Evolutionary conservation across 2,113 vertebrate species (phyloP), one percentile per base, ranked within the genome.

Genomic region (Tylochromis polylepis): DNA sequence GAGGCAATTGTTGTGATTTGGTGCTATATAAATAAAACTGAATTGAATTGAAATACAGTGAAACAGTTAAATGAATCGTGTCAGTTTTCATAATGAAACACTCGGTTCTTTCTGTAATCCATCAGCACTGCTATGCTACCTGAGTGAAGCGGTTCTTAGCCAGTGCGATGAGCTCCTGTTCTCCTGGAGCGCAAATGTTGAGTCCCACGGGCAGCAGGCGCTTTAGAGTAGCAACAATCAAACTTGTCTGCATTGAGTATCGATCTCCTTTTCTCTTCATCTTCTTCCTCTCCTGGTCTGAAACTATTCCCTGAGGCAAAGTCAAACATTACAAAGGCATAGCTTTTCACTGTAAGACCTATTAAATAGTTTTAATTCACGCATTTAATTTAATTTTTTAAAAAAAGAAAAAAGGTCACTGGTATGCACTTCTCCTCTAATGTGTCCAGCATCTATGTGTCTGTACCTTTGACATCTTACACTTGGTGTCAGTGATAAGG

Each of bases 241-340:
- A 96, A 65, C 98, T 99, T 0, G 98, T 99, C 95, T 99, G 98
- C 96, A 97, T 96, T 0, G 98, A 97, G 56, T 99, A 99, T 1
- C 98, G 95, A 80, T 99, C 98, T 0, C 98, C 98, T 85, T 97
- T 97, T 11, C 97, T 96, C 90, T 97, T 98, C 97, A 98, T 97
- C 90, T 99, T 99, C 94, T 99, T 99, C 92, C 98, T 97, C 88
- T 99, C 98, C 93, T 98, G 98, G 83, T 99, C 98, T 36, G 98
- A 98, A 82, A 98, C 97, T 18, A 97, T 97, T 49, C 97, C 97
- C 98, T 99, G 79, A 72, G 56, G 55, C 34, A 43, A 55, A 20
- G 55, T 18, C 29, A 75, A 72, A 77, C 8, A 82, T 16, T 10
- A 72, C 34, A 81, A 15, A 72, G 22, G 12, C 4, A 4, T 6